These are phyloP conservation scores for Phaonia tiefii DNA, from an alignment of 2,888 invertebrate genomes.

Conservation along the genomic window DNA sequence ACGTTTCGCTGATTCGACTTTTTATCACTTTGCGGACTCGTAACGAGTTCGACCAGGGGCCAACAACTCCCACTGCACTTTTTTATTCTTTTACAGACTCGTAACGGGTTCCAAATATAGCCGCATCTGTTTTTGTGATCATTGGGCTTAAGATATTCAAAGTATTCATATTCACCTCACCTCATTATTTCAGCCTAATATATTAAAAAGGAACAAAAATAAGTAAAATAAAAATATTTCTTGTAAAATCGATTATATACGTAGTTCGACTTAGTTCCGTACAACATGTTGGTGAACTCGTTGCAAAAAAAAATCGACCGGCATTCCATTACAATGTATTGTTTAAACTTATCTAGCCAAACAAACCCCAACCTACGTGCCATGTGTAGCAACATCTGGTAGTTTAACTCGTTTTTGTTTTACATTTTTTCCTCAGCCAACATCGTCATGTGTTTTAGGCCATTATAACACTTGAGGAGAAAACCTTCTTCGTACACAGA, in stretches of 20 bases:
- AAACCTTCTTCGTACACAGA: neutral
- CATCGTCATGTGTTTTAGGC: constrained; percentile 44
- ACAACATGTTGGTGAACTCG: neutral
- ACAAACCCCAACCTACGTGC: neutral
- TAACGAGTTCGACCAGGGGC: no score
- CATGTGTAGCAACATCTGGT: constrained; percentile 2
- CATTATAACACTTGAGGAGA: constrained; percentile 32
- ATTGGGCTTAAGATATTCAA: no score
- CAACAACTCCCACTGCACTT: no score
- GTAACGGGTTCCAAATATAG: no score
- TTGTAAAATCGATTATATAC: no score
- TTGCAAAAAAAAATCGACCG: neutral
- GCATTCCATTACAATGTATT: neutral
- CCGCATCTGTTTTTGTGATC: no score
- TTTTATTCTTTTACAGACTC: no score
- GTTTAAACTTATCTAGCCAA: neutral
- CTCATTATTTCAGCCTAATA: neutral
- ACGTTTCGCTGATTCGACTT: no score
- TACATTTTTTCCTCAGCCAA: constrained; percentile 21
- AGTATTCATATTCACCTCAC: neutral
- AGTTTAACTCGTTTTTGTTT: no score
- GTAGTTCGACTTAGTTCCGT: no score
- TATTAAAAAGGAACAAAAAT: neutral
- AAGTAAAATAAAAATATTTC: no score
- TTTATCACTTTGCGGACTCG: no score